Evolutionary conservation across 1,140 invertebrate species (phyloP).

Genomic region (Goniozus legneri): DNA sequence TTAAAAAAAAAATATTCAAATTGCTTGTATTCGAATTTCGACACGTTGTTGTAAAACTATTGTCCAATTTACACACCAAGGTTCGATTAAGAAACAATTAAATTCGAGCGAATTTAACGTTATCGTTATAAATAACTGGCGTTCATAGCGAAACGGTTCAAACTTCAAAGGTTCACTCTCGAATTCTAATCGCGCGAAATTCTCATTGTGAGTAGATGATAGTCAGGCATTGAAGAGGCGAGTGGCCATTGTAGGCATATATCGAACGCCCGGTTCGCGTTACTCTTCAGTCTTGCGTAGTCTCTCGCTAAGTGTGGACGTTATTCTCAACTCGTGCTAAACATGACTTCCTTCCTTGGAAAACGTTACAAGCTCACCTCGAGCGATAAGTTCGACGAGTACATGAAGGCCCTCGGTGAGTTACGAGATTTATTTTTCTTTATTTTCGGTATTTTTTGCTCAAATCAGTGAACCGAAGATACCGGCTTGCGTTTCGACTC

Average conservation of each 20-base stretch:
- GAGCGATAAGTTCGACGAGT: constrained; percentile 83
- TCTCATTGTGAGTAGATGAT: neutral
- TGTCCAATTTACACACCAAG: no score
- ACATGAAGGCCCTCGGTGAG: constrained; percentile 81
- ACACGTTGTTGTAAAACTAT: no score
- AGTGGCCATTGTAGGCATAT: no score
- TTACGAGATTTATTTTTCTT: neutral
- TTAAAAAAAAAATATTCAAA: no score
- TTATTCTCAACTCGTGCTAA: neutral
- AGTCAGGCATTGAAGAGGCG: no score
- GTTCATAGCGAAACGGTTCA: no score
- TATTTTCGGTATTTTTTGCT: neutral
- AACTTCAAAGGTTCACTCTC: neutral
- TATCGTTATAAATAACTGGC: no score
- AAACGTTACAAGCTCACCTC: constrained; percentile 74
- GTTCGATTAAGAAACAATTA: no score
- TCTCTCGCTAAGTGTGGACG: neutral
- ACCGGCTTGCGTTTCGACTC: no score
- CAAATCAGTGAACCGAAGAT: no score
- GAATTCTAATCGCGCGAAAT: neutral
- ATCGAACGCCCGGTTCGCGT: neutral
- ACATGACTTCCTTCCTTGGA: constrained; percentile 48
- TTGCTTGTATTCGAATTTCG: no score
- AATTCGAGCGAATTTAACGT: no score
- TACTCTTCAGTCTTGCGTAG: neutral